These are phyloP conservation scores for Tinamus major DNA, from an alignment of 2,797 vertebrate genomes.

Conservation along the genomic window DNA sequence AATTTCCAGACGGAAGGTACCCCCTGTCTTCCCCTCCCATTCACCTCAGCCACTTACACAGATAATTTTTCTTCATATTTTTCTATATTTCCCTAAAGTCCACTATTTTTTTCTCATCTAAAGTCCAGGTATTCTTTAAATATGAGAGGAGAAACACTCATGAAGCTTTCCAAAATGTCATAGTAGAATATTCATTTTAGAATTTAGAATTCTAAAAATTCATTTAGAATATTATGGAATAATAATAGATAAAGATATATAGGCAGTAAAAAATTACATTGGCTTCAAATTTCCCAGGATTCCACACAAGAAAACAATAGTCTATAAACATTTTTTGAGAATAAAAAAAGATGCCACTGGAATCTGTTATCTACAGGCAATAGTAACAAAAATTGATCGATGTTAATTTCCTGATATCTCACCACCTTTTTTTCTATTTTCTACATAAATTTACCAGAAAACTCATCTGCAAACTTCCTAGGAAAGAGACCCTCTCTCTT, in stretches of 20 bases:
- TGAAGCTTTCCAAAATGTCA: background rate
- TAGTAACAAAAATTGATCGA: background rate
- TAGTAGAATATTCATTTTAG: background rate
- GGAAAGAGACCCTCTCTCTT: background rate
- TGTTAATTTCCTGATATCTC: background rate
- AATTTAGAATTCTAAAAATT: too few species aligned
- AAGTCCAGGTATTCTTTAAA: background rate
- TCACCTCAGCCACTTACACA: background rate
- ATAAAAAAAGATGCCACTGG: rapidly evolving
- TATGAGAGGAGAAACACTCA: background rate
- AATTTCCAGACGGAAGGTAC: background rate
- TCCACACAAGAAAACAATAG: background rate
- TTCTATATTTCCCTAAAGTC: background rate
- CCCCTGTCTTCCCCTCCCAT: background rate
- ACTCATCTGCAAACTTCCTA: background rate
- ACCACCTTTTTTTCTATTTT: background rate
- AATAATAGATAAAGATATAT: background rate
- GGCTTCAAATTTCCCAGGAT: background rate
- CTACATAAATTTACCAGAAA: background rate
- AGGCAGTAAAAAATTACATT: background rate
- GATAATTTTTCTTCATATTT: background rate
- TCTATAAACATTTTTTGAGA: background rate
- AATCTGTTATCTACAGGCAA: background rate
- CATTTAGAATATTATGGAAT: background rate
- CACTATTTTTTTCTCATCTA: too few species aligned